Evolutionary conservation across 2,888 invertebrate genomes (phyloP).

Genomic region (Allophyes oxyacanthae): DNA sequence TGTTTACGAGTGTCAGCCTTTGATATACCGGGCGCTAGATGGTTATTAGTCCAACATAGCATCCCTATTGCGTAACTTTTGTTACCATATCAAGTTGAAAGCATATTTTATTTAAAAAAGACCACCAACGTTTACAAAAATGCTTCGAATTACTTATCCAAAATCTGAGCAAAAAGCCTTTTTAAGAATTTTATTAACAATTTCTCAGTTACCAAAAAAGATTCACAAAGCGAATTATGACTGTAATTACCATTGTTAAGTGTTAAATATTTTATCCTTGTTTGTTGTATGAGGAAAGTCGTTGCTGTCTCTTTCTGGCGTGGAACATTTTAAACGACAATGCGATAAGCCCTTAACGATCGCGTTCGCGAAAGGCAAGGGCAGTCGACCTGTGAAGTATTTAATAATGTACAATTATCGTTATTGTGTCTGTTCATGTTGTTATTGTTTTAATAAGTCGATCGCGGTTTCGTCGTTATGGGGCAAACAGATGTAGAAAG

Average conservation of each 20-base stretch:
- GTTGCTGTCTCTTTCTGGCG: constrained; percentile 6
- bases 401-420: constrained; percentile 32
- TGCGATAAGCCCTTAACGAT: constrained; percentile 17
- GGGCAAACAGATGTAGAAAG: background rate
- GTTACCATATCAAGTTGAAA: too few species aligned
- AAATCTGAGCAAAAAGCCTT: background rate
- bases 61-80: too few species aligned
- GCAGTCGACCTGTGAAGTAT: constrained; percentile 14
- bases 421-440: constrained; percentile 21
- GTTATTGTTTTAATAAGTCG: too few species aligned
- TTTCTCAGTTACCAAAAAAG: constrained; percentile 16
- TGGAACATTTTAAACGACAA: constrained; percentile 15
- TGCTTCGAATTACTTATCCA: background rate
- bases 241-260: constrained; percentile 17
- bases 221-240: constrained; percentile 25
- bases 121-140: background rate
- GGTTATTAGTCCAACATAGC: too few species aligned
- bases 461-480: constrained; percentile 24
- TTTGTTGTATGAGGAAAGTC: background rate
- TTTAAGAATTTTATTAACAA: constrained; percentile 8
- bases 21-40: too few species aligned
- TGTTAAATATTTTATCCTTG: constrained; percentile 4
- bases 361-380: constrained; percentile 25
- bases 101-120: too few species aligned
- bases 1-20: too few species aligned